A percentile compares a stretch with the other conserved stretches of the same genome.
Evolutionary conservation across 2,888 invertebrate species (phyloP).

Genomic region (Epirrita christyi): DNA sequence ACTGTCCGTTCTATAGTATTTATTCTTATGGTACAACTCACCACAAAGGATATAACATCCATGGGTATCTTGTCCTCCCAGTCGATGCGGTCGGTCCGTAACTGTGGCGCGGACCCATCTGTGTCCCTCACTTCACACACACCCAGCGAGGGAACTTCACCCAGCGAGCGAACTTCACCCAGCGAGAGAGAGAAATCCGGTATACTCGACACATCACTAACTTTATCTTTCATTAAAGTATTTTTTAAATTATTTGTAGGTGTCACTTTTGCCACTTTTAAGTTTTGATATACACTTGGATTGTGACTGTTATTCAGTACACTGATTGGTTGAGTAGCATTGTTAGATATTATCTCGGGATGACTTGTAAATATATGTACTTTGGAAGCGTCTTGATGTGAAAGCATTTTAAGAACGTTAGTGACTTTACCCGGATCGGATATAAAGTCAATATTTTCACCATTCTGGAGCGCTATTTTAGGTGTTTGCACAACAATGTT

Average conservation of each 20-base stretch:
- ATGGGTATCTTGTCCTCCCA: slow-evolving; percentile 62
- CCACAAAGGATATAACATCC: slow-evolving; percentile 56
- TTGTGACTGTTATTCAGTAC: too few relatives aligned
- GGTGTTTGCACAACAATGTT: slow-evolving; percentile 1
- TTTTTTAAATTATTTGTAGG: too few relatives aligned
- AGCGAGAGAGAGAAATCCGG: neutral
- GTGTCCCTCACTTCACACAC: neutral
- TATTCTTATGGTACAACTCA: too few relatives aligned
- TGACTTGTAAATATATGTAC: neutral
- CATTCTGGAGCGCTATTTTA: slow-evolving; percentile 14
- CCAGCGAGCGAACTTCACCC: neutral
- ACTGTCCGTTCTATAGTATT: too few relatives aligned
- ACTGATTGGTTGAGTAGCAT: too few relatives aligned
- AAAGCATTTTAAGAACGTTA: neutral
- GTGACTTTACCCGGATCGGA: slow-evolving; percentile 4
- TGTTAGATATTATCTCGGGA: too few relatives aligned
- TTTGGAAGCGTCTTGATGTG: neutral
- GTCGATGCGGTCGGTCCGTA: slow-evolving; percentile 38
- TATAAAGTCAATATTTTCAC: slow-evolving; percentile 4
- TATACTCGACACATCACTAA: neutral
- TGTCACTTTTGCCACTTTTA: too few relatives aligned
- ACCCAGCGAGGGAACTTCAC: neutral
- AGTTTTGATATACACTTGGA: too few relatives aligned
- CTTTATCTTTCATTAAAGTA: too few relatives aligned
- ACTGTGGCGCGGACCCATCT: neutral